phyloP scores from a whole-genome alignment of 2,888 invertebrate species.

The Sceliomorpha sp. region DNA sequence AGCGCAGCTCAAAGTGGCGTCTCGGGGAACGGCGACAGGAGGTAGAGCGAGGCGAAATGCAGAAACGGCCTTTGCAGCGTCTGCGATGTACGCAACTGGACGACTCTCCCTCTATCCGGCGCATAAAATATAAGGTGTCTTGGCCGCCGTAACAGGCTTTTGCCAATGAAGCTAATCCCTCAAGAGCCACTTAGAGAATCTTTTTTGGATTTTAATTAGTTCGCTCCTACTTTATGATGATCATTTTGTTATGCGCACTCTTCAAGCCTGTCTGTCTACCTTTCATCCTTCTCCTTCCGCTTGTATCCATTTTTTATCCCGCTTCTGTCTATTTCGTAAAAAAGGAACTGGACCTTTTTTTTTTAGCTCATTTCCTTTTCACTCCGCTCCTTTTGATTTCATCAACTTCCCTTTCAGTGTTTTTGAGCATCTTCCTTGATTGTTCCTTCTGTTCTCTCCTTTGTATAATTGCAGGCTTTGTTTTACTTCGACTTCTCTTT shows the following conservation, averaged over 20 bases:
- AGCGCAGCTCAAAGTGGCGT: constrained; percentile 44
- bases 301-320: no score
- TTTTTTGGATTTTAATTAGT: constrained; percentile 79
- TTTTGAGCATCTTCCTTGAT: no score
- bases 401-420: no score
- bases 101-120: constrained; percentile 5
- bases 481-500: no score
- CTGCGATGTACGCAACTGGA: constrained; percentile 6
- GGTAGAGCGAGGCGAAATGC: neutral
- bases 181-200: constrained; percentile 64
- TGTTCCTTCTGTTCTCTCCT: no score
- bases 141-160: constrained; percentile 24
- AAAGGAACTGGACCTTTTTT: no score
- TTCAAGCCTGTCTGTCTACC: constrained; percentile 13
- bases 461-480: no score
- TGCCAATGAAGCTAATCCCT: constrained; percentile 54
- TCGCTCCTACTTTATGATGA: constrained; percentile 73
- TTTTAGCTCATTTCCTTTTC: no score
- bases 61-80: neutral
- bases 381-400: no score
- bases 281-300: constrained; percentile 22
- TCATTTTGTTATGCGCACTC: constrained; percentile 66
- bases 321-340: no score
- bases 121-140: constrained; percentile 13
- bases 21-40: constrained; percentile 26